Evolutionary conservation across 2,797 vertebrate species (phyloP).

Genomic region (Acanthornis magna): DNA sequence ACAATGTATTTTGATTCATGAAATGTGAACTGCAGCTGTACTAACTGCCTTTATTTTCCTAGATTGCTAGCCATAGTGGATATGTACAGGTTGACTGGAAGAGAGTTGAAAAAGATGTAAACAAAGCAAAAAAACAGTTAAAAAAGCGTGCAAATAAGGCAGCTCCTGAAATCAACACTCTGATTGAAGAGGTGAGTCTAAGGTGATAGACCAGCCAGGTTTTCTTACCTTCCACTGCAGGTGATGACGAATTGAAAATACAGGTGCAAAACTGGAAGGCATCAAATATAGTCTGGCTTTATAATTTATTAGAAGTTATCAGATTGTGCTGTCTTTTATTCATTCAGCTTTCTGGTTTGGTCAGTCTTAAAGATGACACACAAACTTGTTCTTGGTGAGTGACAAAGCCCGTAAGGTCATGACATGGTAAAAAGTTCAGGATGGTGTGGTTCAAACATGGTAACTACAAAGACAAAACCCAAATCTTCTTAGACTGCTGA

Average conservation of each 20-base stretch:
- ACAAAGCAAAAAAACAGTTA: slow-evolving; percentile 95
- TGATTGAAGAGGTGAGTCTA: slow-evolving; percentile 90
- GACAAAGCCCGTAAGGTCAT: neutral
- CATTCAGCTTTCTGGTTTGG: neutral
- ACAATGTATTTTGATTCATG: neutral
- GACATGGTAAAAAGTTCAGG: neutral
- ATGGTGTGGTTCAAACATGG: neutral
- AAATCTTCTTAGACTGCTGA: neutral
- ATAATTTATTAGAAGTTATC: neutral
- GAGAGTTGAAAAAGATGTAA: slow-evolving; percentile 96
- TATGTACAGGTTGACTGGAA: slow-evolving; percentile 98
- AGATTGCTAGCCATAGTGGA: slow-evolving; percentile 95
- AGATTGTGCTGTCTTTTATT: neutral
- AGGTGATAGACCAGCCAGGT: neutral
- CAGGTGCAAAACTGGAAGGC: neutral
- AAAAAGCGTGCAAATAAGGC: slow-evolving; percentile 91
- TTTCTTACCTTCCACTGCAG: neutral
- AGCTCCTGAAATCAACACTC: slow-evolving; percentile 89
- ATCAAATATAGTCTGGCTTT: neutral
- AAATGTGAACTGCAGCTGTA: neutral
- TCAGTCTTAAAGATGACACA: neutral
- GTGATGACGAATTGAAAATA: neutral
- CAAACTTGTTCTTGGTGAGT: neutral
- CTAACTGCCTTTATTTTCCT: slow-evolving; percentile 52
- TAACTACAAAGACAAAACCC: neutral